Percentiles rank a stretch among this genome's conserved stretches.
phyloP scores from a whole-genome alignment of 2,113 vertebrate genomes.

The Craseonycteris thonglongyai region DNA sequence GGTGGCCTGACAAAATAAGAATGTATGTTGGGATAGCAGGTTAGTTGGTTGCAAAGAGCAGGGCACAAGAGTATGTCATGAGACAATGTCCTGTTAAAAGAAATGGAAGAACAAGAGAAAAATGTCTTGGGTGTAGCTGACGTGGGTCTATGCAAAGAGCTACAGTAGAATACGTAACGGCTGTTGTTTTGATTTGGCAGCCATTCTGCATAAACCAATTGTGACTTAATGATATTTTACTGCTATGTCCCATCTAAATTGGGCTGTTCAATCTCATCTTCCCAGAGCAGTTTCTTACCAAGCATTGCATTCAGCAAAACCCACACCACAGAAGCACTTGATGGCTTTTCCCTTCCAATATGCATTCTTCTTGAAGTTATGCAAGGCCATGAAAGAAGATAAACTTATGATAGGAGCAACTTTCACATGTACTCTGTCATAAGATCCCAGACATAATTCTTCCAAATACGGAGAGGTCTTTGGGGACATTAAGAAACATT shows the following conservation, averaged over 20 bases:
- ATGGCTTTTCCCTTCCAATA: neutral
- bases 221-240: neutral
- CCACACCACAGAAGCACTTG: neutral
- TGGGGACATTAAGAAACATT: neutral
- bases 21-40: neutral
- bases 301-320: neutral
- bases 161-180: neutral
- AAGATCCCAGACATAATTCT: neutral
- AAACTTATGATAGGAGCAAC: neutral
- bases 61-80: neutral
- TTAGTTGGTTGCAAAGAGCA: neutral
- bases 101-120: neutral
- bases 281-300: neutral
- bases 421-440: neutral
- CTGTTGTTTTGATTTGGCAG: neutral
- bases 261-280: neutral
- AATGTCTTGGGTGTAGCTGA: neutral
- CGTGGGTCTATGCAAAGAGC: neutral
- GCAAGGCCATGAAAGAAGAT: neutral
- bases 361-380: neutral
- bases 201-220: neutral
- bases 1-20: neutral
- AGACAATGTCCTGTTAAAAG: neutral
- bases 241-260: neutral
- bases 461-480: neutral